Evolutionary conservation across 2,113 vertebrate species (phyloP), one percentile per base, ranked within the genome.

Genomic region (Psephotus haematonotus): DNA sequence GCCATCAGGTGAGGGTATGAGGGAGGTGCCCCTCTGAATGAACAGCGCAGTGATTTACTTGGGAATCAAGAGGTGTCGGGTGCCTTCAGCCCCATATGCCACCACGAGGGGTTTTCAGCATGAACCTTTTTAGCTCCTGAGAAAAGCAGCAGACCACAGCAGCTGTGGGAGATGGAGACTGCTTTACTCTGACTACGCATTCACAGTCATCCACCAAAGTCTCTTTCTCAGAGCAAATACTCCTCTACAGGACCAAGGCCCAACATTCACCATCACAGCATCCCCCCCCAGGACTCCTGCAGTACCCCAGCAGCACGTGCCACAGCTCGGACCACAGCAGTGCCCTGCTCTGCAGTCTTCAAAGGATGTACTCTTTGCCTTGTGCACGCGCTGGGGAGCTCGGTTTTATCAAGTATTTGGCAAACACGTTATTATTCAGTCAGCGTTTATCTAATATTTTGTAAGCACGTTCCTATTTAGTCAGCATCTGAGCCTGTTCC

Each of bases 321-420:
- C 17, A 55, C 2, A 15, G 1, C 0, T 4, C 5, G 22, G 82
- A 50, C 20, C n/a, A 11, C 80, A 43, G n/a, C 0, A 1, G 15
- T 0, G 6, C 60, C 37, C 52, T 6, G 20, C 75, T 44, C 22
- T 1, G 1, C 65, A 28, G 5, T 0, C 27, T 25, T 44, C 62
- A 44, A 11, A 65, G 63, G 18, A 12, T n/a, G 62, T 17, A 22
- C 76, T 70, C 81, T 39, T 25, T 41, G 87, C 19, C 17, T 55
- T 63, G 9, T 22, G 20, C 70, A 37, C 0, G 2, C 31, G 39
- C 53, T 10, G 46, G 59, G 55, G 70, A 77, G 75, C 74, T 82
- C 52, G 27, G 55, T 39, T 70, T 19, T 50, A 33, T 11, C 70
- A 47, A 8, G 3, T 27, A 29, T 41, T 90, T 86, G 71, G 70